Base-by-base conservation (phyloP, 2,888 invertebrate genomes). In the Cosmopolites sordidus region DNA sequence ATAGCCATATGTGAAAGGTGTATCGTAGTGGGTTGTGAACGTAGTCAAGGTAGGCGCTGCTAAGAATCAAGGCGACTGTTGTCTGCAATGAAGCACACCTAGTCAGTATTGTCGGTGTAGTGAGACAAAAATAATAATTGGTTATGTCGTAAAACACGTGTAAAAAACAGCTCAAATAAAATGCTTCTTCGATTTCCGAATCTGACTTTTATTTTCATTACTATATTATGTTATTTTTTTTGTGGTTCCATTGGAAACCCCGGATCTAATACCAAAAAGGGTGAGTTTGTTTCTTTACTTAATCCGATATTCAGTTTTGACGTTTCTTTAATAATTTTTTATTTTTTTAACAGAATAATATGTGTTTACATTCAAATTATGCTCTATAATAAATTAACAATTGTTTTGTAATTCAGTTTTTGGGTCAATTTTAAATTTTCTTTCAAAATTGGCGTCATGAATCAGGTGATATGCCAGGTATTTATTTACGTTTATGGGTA, bases 131-230 rank as follows among this genome's bases (percentile, higher is more conserved):
- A 51, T 56, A 52, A 49, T 16, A 54, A 52, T 48, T 47, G 66
- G 66, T 66, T 65, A 66, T 66, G 66, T 66, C 65, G 65, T 66
- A 66, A 67, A 67, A 60, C 66, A 66, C 67, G 68, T 67, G 66
- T 55, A 61, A 59, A n/a, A 22, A 58, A 62, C 55, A 44, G 48
- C 51, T 50, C 58, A 56, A 53, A 51, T 49, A 65, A 60, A 60
- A 67, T 69, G 67, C 62, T 65, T 61, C 62, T 66, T 56, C 62
- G 63, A 61, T 61, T 64, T 60, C 57, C 58, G 47, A 60, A 59
- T 51, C 56, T 61, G 60, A 59, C 61, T 50, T 56, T 66, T 61
- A 59, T 64, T 61, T 64, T 62, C 58, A 63, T 60, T 58, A 58
- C 65, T 48, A 58, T 68, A 59, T 64, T 68, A 62, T 68, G 66